A percentile compares a stretch with the other conserved stretches of the same genome.
Evolutionary conservation across 1,140 invertebrate species (phyloP).

Genomic region (Procambarus virginalis): DNA sequence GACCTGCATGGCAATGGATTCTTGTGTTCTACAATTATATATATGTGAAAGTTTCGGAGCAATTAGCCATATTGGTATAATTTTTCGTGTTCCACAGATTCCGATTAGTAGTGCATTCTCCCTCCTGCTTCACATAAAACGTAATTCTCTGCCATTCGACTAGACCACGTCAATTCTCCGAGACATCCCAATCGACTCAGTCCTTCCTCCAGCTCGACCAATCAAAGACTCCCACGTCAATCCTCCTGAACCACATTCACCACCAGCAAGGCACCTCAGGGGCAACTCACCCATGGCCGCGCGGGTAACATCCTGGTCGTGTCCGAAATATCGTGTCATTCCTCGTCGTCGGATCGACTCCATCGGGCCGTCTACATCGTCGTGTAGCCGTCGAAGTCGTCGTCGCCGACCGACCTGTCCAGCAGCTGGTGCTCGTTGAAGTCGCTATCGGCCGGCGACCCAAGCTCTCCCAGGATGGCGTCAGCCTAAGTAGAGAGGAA

Average conservation of each 20-base stretch:
- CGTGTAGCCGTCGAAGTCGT: not conserved
- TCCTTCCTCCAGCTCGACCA: not conserved
- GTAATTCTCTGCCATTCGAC: not conserved
- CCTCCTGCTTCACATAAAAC: too few species aligned
- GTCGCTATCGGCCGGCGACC: conserved; percentile 21
- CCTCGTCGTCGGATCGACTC: conserved; percentile 22
- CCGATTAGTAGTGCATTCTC: too few species aligned
- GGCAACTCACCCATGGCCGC: conserved; percentile 18
- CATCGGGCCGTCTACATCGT: not conserved
- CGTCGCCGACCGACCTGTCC: conserved; percentile 18
- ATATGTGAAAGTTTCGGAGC: too few species aligned
- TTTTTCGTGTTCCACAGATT: too few species aligned
- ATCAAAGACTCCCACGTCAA: not conserved
- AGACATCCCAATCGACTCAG: too few species aligned
- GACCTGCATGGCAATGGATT: too few species aligned
- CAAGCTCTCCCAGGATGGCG: conserved; percentile 48
- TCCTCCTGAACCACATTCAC: too few species aligned
- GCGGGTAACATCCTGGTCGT: conserved; percentile 20
- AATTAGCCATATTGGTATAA: not conserved
- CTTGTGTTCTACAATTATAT: too few species aligned
- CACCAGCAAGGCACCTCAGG: not conserved
- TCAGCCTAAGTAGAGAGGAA: too few species aligned
- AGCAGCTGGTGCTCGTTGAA: conserved; percentile 20
- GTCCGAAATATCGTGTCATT: conserved; percentile 21
- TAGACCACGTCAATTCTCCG: not conserved